Base-by-base conservation (phyloP, 2,113 vertebrate genomes). In the Cairina moschata region DNA sequence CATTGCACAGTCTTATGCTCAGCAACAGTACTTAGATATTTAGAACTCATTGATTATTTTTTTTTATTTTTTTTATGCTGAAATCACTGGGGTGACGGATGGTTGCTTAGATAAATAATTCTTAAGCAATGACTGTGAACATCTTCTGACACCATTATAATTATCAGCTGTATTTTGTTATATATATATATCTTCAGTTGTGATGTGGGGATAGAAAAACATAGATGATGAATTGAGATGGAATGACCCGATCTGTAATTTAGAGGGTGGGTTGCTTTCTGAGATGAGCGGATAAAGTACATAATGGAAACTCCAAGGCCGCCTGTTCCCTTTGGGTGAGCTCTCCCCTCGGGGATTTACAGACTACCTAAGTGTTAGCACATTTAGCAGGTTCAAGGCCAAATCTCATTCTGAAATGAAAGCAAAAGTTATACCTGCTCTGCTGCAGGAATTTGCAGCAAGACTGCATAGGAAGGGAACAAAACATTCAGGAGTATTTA, bases 41-140 rank as follows among this genome's bases (percentile, higher is more conserved):
- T 90, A 78, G 91, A 92, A 93, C 73, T 52, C 58, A 95, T 62
- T 94, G 92, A 91, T 95, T 93, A 12, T 40, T 40, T 13, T 40
- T 40, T 40, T 40, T 38, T 36, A 7, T 11, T 80, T 90, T 50
- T 68, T 48, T 40, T 10, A 40, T 82, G 28, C 40, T 91, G 59
- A 88, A 96, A 84, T 88, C 73, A 56, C 7, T 84, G 80, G 38
- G 76, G 38, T 93, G 80, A 86, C 2, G 40, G 72, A 90, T 77
- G 32, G 85, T 65, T 93, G 46, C 60, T 90, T 60, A 81, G 72
- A 67, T 73, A 40, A 65, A 86, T 86, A 93, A 86, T 93, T 88
- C 73, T 93, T 93, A 95, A 86, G 46, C 63, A 69, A 2, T 73
- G 77, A 38, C 72, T 75, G 63, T 59, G 83, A 81, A 81, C 68